Percentiles rank a stretch among this genome's conserved stretches.
Evolutionary conservation across 2,888 invertebrate species (phyloP).

Genomic region (Dione vanillae): DNA sequence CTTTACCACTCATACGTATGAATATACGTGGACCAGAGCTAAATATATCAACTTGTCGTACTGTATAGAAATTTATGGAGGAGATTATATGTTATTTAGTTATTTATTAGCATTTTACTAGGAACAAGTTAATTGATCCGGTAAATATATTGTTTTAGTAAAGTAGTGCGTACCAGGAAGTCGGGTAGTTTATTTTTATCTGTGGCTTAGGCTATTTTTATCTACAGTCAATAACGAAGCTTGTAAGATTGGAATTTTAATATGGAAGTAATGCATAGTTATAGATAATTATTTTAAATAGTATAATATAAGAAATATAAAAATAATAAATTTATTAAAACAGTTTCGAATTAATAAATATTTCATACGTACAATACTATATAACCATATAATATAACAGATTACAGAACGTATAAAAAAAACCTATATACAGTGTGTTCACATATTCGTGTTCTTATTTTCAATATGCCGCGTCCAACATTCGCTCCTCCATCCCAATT

Average conservation of each 20-base stretch:
- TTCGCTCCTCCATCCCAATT: conserved; percentile 37
- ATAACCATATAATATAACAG: no score
- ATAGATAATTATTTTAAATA: background rate
- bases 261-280: no score
- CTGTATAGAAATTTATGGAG: conserved; percentile 52
- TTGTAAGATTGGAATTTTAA: no score
- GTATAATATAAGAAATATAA: no score
- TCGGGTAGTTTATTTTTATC: background rate
- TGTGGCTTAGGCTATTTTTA: background rate
- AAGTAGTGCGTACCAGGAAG: conserved; percentile 1
- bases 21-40: conserved; percentile 50
- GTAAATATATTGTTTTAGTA: conserved; percentile 20
- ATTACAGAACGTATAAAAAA: background rate
- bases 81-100: conserved; percentile 48
- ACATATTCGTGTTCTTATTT: background rate
- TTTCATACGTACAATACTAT: no score
- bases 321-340: no score
- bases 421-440: background rate
- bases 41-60: conserved; percentile 56
- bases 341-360: no score
- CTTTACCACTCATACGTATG: conserved; percentile 1
- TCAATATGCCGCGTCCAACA: conserved; percentile 56
- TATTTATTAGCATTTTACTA: conserved; percentile 36
- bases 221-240: background rate
- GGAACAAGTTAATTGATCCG: conserved; percentile 27